These are phyloP conservation scores for Myrmophylax atrothorax DNA, from an alignment of 2,113 vertebrate genomes.

Conservation along the genomic window DNA sequence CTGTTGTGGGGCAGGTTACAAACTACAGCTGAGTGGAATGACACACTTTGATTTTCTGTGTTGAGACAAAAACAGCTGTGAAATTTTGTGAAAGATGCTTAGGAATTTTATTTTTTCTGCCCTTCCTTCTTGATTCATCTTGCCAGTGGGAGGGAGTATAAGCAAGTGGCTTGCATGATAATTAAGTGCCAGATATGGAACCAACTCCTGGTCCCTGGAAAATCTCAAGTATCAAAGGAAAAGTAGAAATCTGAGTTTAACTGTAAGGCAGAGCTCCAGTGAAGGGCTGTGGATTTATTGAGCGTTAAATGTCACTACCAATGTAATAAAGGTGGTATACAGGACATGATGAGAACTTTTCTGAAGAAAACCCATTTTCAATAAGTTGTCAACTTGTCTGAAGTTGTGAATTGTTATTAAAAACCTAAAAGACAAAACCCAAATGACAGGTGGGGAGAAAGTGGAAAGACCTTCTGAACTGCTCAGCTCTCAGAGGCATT, in stretches of 20 bases:
- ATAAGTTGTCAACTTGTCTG: slow-evolving; percentile 63
- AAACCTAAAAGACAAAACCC: background rate
- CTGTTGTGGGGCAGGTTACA: background rate
- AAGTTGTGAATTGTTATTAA: slow-evolving; percentile 47
- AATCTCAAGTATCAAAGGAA: slow-evolving; percentile 4
- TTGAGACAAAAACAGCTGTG: background rate
- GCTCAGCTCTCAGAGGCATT: slow-evolving; percentile 41
- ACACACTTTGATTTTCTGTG: background rate
- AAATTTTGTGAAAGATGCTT: background rate
- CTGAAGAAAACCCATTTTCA: slow-evolving; percentile 67
- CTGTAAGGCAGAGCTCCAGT: slow-evolving; percentile 15
- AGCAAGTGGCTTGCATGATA: background rate
- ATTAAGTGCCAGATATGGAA: background rate
- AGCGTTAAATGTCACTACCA: slow-evolving; percentile 68
- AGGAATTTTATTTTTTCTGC: background rate
- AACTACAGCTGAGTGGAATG: background rate
- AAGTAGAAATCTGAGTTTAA: slow-evolving; percentile 20
- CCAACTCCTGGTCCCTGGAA: background rate
- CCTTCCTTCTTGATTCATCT: background rate
- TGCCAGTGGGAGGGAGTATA: background rate
- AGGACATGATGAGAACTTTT: slow-evolving; percentile 52
- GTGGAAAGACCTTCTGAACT: background rate
- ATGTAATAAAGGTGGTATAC: slow-evolving; percentile 67
- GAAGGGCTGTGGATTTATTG: slow-evolving; percentile 65
- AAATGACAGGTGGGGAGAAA: background rate